These are phyloP conservation scores for Lota lota DNA, from an alignment of 2,113 vertebrate species.

Conservation along the genomic window DNA sequence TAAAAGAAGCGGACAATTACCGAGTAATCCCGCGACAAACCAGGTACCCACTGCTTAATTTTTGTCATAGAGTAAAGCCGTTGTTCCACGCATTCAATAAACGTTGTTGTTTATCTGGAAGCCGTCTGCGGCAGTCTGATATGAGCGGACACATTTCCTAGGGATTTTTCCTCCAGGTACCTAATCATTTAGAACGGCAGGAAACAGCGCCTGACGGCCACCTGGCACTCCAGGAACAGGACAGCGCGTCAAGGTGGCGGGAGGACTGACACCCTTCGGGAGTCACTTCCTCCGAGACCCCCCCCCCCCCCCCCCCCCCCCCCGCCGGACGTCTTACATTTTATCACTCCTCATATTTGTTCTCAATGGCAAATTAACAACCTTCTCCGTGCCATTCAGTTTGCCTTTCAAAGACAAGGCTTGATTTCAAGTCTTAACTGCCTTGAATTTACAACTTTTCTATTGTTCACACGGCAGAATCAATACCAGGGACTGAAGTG, in stretches of 20 bases:
- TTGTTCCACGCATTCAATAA: no score
- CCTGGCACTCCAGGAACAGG: slow-evolving; percentile 51
- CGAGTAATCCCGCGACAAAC: no score
- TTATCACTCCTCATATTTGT: slow-evolving; percentile 99
- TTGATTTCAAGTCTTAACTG: slow-evolving; percentile 97
- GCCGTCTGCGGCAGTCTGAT: slow-evolving; percentile 27
- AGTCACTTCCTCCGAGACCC: slow-evolving; percentile 74
- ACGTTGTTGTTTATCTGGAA: background rate
- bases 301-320: slow-evolving; percentile 93
- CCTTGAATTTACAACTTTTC: slow-evolving; percentile 95
- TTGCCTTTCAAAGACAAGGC: slow-evolving; percentile 92
- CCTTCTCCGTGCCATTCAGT: slow-evolving; percentile 88
- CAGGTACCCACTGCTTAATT: background rate
- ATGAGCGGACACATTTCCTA: slow-evolving; percentile 32
- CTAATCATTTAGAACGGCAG: slow-evolving; percentile 55
- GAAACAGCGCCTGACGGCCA: slow-evolving; percentile 56
- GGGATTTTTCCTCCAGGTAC: slow-evolving; percentile 60
- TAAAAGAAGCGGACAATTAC: no score
- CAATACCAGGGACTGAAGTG: slow-evolving; percentile 98
- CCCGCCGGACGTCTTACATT: slow-evolving; percentile 93
- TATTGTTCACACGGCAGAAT: slow-evolving; percentile 99
- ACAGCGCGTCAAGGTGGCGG: slow-evolving; percentile 91
- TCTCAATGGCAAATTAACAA: slow-evolving; percentile 98
- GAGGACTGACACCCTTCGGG: slow-evolving; percentile 80
- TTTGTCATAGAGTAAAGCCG: background rate